phyloP scores from a whole-genome alignment of 2,888 invertebrate species.

The Torymus texanus region DNA sequence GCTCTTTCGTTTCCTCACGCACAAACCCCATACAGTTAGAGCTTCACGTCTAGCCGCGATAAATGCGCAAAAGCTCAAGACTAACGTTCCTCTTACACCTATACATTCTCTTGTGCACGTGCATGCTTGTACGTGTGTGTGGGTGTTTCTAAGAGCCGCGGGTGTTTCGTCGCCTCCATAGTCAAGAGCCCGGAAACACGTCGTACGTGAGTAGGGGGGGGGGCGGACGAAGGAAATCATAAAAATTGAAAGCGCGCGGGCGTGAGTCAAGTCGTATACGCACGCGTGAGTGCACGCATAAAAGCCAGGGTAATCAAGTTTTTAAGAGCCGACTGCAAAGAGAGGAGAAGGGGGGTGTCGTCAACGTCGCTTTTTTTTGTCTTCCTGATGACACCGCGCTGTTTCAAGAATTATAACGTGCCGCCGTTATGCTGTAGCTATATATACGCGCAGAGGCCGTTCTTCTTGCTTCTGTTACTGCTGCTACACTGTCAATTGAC shows the following conservation, averaged over 20 bases:
- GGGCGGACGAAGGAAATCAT: background rate
- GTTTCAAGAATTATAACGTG: too few species aligned
- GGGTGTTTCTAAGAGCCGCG: background rate
- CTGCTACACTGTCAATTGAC: background rate
- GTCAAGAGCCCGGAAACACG: background rate
- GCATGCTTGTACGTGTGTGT: too few species aligned
- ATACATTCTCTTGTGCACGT: too few species aligned
- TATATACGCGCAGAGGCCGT: background rate
- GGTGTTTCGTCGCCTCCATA: background rate
- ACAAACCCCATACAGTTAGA: too few species aligned
- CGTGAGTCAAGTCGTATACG: too few species aligned
- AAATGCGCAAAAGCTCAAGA: too few species aligned
- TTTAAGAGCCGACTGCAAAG: background rate
- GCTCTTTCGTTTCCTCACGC: too few species aligned
- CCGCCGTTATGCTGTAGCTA: too few species aligned
- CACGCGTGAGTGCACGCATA: constrained; percentile 11
- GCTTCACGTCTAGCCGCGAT: too few species aligned
- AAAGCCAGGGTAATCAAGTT: constrained; percentile 34
- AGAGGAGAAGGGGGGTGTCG: too few species aligned
- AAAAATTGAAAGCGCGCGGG: constrained; percentile 23
- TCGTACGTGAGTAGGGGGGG: background rate
- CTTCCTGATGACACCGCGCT: background rate
- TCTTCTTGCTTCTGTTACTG: background rate
- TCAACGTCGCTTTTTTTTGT: background rate
- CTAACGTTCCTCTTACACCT: too few species aligned